Evolutionary conservation across 2,113 vertebrate genomes (phyloP).

Genomic region (Salvelinus namaycush): DNA sequence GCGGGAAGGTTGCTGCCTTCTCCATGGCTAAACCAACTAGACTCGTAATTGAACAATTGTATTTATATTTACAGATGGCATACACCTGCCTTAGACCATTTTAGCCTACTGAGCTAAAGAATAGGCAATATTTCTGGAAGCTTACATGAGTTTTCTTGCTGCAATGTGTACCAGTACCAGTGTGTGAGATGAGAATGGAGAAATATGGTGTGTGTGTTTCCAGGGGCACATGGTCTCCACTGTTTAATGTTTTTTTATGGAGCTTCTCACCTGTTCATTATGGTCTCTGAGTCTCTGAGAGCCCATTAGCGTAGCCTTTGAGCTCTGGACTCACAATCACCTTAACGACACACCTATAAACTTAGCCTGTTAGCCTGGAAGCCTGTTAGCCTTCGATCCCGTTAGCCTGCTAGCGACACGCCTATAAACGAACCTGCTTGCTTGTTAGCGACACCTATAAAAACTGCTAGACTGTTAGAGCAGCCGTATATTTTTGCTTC

Average conservation of each 20-base stretch:
- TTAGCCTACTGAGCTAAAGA: too few species aligned
- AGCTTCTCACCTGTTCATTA: slow-evolving; percentile 62
- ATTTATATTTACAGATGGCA: too few species aligned
- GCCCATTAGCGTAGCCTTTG: slow-evolving; percentile 48
- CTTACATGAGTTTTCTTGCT: too few species aligned
- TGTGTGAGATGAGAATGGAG: not conserved
- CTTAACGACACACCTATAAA: slow-evolving; percentile 35
- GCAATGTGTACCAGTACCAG: not conserved
- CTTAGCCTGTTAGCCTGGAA: too few species aligned
- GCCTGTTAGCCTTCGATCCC: not conserved
- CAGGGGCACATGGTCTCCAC: slow-evolving; percentile 29
- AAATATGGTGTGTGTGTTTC: too few species aligned
- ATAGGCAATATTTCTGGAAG: too few species aligned
- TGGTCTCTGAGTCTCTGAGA: slow-evolving; percentile 52
- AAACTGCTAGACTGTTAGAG: slow-evolving; percentile 26
- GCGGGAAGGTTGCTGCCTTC: too few species aligned
- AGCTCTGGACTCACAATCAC: slow-evolving; percentile 37
- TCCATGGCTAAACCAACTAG: too few species aligned
- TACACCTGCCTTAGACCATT: too few species aligned
- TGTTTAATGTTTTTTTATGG: slow-evolving; percentile 44
- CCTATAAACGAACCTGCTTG: slow-evolving; percentile 17
- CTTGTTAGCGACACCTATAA: not conserved
- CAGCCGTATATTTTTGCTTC: slow-evolving; percentile 5
- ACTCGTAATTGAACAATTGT: too few species aligned
- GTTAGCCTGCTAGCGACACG: not conserved